phyloP scores from a whole-genome alignment of 2,797 vertebrate genomes.

The Neosilurus hyrtlii region DNA sequence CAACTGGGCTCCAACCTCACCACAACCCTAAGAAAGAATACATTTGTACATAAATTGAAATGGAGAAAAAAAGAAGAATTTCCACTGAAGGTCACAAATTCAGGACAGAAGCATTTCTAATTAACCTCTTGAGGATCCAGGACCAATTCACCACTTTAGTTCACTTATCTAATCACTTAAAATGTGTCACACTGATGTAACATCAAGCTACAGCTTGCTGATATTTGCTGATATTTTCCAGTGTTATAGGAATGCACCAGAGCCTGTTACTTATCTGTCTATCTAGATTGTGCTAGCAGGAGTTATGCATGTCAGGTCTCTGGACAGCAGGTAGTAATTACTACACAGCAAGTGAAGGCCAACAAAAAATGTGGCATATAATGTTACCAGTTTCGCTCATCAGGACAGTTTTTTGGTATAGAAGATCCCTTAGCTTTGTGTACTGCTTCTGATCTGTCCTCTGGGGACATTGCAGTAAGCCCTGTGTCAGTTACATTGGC shows the following conservation, averaged over 20 bases:
- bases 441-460: slow-evolving; percentile 49
- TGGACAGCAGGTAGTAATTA: slow-evolving; percentile 58
- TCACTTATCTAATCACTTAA: background rate
- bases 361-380: slow-evolving; percentile 52
- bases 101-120: slow-evolving; percentile 8
- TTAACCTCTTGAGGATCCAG: background rate
- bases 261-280: slow-evolving; percentile 35
- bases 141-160: background rate
- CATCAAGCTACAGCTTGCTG: slow-evolving; percentile 22
- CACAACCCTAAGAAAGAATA: too few relatives aligned
- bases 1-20: too few relatives aligned
- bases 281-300: slow-evolving; percentile 44
- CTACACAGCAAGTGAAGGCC: slow-evolving; percentile 56
- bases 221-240: slow-evolving; percentile 31
- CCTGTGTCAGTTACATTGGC: slow-evolving; percentile 31
- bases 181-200: background rate
- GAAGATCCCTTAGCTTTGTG: slow-evolving; percentile 31
- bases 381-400: slow-evolving; percentile 52
- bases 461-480: slow-evolving; percentile 24
- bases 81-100: background rate
- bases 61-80: background rate
- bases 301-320: slow-evolving; percentile 35
- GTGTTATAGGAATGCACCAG: slow-evolving; percentile 13
- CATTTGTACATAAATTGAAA: too few relatives aligned
- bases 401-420: slow-evolving; percentile 44